A percentile compares a stretch with the other conserved stretches of the same genome.
Evolutionary conservation across 1,140 invertebrate genomes (phyloP).

Genomic region (Drosophila prosaltans): DNA sequence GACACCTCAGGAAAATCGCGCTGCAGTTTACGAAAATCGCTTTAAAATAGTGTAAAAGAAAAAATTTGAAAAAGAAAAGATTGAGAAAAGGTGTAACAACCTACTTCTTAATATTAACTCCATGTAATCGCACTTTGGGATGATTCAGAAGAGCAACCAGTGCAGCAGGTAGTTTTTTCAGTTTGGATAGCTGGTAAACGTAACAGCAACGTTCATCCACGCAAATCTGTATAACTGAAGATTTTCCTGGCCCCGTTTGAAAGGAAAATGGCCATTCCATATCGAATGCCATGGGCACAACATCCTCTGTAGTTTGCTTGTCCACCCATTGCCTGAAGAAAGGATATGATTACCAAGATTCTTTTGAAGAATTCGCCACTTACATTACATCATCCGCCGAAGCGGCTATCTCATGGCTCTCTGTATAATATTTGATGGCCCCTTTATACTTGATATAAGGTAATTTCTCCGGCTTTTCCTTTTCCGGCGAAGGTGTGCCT

Average conservation of each 20-base stretch:
- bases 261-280: slow-evolving; percentile 87
- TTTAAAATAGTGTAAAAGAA: slow-evolving; percentile 46
- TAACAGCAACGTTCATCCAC: slow-evolving; percentile 84
- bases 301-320: slow-evolving; percentile 61
- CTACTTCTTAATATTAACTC: slow-evolving; percentile 87
- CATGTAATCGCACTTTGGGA: slow-evolving; percentile 85
- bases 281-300: slow-evolving; percentile 86
- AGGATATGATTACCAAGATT: not conserved
- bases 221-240: slow-evolving; percentile 86
- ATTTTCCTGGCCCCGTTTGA: slow-evolving; percentile 86
- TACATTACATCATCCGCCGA: slow-evolving; percentile 85
- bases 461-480: slow-evolving; percentile 61
- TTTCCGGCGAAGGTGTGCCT: slow-evolving; percentile 56
- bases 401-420: slow-evolving; percentile 84
- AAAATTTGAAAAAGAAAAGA: not conserved
- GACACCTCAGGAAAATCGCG: slow-evolving; percentile 86
- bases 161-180: slow-evolving; percentile 85
- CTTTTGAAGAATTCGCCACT: slow-evolving; percentile 37
- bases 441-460: slow-evolving; percentile 84
- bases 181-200: slow-evolving; percentile 85
- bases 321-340: slow-evolving; percentile 84
- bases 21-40: slow-evolving; percentile 86
- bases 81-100: not conserved
- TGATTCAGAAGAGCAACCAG: slow-evolving; percentile 85
- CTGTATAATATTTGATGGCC: slow-evolving; percentile 84